Evolutionary conservation across 2,888 invertebrate species (phyloP), one percentile per base, ranked within the genome.

Genomic region (Gnatocerus cornutus): DNA sequence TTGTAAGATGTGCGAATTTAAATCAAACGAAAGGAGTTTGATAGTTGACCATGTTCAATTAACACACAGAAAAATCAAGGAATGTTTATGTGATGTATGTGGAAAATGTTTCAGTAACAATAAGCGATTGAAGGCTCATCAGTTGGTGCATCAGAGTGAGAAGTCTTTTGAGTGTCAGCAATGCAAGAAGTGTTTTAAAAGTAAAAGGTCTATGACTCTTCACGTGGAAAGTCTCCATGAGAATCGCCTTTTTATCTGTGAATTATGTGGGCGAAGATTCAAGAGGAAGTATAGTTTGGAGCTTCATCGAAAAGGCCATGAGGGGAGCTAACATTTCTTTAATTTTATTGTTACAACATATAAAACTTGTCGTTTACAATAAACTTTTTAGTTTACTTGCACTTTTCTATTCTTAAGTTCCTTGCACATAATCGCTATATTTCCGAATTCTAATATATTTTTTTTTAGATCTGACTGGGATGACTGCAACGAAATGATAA

Each of bases 141-240:
- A n/a, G n/a, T n/a, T n/a, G n/a, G 37, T 37, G 37, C 37, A 37
- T 37, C 8, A 37, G 9, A n/a, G n/a, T n/a, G 37, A 7, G 7
- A 37, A 3, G 3, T n/a, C 37, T 37, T 37, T 37, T 37, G 37
- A n/a, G 7, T 37, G 37, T 37, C 37, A 2, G 1, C 3, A 37
- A 7, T 37, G 37, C n/a, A n/a, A n/a, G 37, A 37, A 37, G 37
- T n/a, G 37, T 37, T 37, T 37, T 7, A 37, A 37, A 37, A 37
- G n/a, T n/a, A 37, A 37, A 7, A 37, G 37, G 8, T 37, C 37
- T 37, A 5, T 37, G 7, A 37, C 37, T 8, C 2, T n/a, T 2
- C 37, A 37, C n/a, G 7, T 37, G 8, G 9, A n/a, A n/a, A 37
- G 37, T 37, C 4, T 37, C 7, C 37, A 37, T 7, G 37, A 37